phyloP scores from a whole-genome alignment of 2,797 vertebrate species.

The Trichosurus vulpecula region DNA sequence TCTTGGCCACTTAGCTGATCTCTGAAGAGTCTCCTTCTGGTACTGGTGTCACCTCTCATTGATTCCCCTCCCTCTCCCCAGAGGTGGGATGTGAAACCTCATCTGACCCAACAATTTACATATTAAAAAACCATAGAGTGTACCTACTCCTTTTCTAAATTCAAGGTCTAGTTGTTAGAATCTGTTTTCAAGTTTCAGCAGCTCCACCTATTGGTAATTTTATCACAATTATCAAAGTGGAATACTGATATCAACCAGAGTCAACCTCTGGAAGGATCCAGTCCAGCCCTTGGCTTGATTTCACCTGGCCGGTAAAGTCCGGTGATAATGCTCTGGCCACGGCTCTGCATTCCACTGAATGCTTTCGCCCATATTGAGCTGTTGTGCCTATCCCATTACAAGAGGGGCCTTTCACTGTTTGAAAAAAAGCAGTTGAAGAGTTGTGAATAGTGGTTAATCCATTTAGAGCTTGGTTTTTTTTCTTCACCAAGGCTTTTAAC shows the following conservation, averaged over 20 bases:
- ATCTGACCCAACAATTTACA: background rate
- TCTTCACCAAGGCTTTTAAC: constrained; percentile 32
- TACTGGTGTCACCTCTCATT: background rate
- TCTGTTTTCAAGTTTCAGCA: constrained; percentile 12
- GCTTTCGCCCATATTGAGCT: constrained; percentile 1
- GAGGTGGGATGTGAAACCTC: background rate
- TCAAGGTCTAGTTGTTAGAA: background rate
- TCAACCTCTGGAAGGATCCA: background rate
- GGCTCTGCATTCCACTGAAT: constrained; percentile 5
- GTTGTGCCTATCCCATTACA: background rate
- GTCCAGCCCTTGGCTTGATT: background rate
- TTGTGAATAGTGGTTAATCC: background rate
- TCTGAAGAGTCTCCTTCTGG: too few species aligned
- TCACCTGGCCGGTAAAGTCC: background rate
- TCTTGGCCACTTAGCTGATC: constrained; percentile 21
- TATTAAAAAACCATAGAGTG: background rate
- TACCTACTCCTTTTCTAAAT: background rate
- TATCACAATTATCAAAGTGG: background rate
- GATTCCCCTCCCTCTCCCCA: background rate
- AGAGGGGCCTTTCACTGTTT: constrained; percentile 43
- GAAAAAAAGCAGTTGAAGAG: constrained; percentile 32
- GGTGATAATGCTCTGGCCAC: background rate
- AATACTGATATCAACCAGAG: background rate
- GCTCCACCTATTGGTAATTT: constrained; percentile 12
- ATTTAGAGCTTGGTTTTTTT: constrained; percentile 7